Evolutionary conservation across 53 echinoderm and acorn worm species (phyloP).

Genomic region (Crossaster papposus): DNA sequence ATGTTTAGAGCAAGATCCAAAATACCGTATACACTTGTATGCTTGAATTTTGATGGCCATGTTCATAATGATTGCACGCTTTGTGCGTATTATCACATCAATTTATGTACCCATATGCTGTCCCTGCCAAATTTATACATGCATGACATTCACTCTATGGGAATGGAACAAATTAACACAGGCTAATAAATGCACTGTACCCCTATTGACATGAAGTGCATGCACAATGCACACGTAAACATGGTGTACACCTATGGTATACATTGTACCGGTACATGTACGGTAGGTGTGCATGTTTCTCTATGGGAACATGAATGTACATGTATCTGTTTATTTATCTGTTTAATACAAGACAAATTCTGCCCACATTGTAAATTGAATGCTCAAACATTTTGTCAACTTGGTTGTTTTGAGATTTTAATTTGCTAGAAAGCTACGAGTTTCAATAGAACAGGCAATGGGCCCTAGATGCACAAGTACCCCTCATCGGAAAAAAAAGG

Average conservation of each 20-base stretch:
- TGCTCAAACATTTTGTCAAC: background rate
- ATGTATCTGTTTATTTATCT: background rate
- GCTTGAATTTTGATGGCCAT: background rate
- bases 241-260: too few relatives aligned
- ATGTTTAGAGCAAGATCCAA: too few relatives aligned
- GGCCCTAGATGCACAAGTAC: too few relatives aligned
- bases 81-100: background rate
- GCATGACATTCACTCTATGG: background rate
- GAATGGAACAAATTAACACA: background rate
- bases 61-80: background rate
- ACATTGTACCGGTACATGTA: too few relatives aligned
- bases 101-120: background rate
- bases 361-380: background rate
- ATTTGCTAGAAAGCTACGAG: too few relatives aligned
- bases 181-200: too few relatives aligned
- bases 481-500: too few relatives aligned
- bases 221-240: background rate
- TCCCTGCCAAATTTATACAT: background rate
- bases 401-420: background rate
- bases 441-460: too few relatives aligned
- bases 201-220: background rate
- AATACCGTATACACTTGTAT: background rate
- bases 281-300: background rate
- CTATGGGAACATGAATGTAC: background rate
- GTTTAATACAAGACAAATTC: background rate